A percentile compares a stretch with the other conserved stretches of the same genome.
Evolutionary conservation across 2,888 invertebrate genomes (phyloP).

Genomic region (Heterodera filipjevi): DNA sequence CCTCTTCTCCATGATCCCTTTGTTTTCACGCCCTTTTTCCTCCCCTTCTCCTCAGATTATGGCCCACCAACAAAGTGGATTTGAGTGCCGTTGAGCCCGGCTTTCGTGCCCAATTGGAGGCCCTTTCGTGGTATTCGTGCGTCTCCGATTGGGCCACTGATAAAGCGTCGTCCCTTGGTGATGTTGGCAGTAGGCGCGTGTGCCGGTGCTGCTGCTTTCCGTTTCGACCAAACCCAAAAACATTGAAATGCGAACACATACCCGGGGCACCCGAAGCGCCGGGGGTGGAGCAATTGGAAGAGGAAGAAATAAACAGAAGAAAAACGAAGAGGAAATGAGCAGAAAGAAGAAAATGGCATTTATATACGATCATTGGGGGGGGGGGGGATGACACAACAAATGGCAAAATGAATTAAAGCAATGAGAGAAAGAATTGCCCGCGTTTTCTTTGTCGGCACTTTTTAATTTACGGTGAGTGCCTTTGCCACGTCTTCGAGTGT

Average conservation of each 20-base stretch:
- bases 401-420: slow-evolving; percentile 1
- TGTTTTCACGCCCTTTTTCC: too few relatives aligned
- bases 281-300: slow-evolving; percentile 45
- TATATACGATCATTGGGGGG: background rate
- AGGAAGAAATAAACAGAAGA: slow-evolving; percentile 6
- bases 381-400: too few relatives aligned
- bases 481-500: background rate
- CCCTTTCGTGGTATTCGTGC: slow-evolving; percentile 61
- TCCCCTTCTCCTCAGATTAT: slow-evolving; percentile 43
- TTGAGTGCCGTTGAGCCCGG: slow-evolving; percentile 55
- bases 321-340: slow-evolving; percentile 16
- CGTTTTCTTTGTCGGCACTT: background rate
- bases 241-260: slow-evolving; percentile 61
- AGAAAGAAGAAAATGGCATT: background rate
- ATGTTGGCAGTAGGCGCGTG: slow-evolving; percentile 38
- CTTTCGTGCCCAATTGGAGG: slow-evolving; percentile 55
- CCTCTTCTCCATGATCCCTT: too few relatives aligned
- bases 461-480: too few relatives aligned
- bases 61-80: slow-evolving; percentile 59
- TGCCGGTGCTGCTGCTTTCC: slow-evolving; percentile 64
- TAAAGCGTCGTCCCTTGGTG: slow-evolving; percentile 33
- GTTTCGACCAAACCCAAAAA: slow-evolving; percentile 61
- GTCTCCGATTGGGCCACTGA: slow-evolving; percentile 49
- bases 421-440: background rate
- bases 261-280: slow-evolving; percentile 53